Evolutionary conservation across 2,113 vertebrate genomes (phyloP), one percentile per base, ranked within the genome.

Genomic region (Ciconia maguari): DNA sequence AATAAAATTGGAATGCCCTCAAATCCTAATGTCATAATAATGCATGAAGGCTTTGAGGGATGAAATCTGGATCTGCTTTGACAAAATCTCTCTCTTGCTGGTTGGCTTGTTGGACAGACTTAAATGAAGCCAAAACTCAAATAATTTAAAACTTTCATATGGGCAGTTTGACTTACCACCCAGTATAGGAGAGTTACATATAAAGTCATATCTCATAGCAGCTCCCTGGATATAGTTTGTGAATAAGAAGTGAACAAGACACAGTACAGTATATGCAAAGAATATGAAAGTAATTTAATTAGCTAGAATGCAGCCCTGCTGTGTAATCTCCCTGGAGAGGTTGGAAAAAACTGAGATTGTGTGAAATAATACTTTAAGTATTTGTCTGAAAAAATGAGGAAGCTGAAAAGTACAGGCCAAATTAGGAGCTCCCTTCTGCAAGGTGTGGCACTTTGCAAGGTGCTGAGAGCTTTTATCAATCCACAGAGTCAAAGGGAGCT

Each of bases 41-140:
- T 20, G 18, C 52, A 96, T 22, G 52, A 75, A 87, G 48, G 54
- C 68, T 93, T 90, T 89, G 55, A 90, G 83, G 65, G 48, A 66
- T 75, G 36, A 90, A 92, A 94, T 96, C 92, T 97, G 96, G 79
- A 93, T 95, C 36, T 88, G 69, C 60, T 94, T 94, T 96, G 89
- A 75, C 94, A 95, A 83, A 48, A 4, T n/a, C 46, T 72, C 61
- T 69, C 54, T 90, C 34, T 85, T 60, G 69, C 79, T 65, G 5
- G 2, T 42, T 93, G 74, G 79, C 44, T 94, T 81, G 68, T 61
- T 82, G 61, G 58, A 84, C 34, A 82, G 74, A 61, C 16, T 85
- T 17, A 94, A 94, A 79, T 54, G 49, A 96, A 95, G 49, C 42
- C 87, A 87, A 95, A 92, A 92, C 51, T 92, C 55, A 86, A 92